Evolutionary conservation across 2,113 vertebrate species (phyloP).

Genomic region (Bubo scandiacus): DNA sequence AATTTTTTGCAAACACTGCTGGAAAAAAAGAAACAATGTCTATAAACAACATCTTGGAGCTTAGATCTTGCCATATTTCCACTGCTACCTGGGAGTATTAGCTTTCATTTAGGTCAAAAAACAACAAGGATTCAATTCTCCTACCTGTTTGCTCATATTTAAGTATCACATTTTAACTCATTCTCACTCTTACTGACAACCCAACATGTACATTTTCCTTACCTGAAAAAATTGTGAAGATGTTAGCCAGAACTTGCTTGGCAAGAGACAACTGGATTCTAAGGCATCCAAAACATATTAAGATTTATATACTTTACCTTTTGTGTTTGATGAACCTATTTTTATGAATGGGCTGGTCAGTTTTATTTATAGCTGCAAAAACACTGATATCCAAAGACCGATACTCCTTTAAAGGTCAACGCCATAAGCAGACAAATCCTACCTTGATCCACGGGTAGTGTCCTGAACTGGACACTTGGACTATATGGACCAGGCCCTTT

Average conservation of each 20-base stretch:
- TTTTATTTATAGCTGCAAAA: conserved; percentile 78
- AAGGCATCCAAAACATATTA: conserved; percentile 73
- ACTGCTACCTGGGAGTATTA: background rate
- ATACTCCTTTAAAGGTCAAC: conserved; percentile 79
- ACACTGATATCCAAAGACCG: conserved; percentile 77
- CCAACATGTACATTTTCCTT: conserved; percentile 65
- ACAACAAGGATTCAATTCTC: background rate
- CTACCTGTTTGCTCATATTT: conserved; percentile 66
- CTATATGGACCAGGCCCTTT: conserved; percentile 99
- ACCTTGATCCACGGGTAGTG: conserved; percentile 99
- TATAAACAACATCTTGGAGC: conserved; percentile 84
- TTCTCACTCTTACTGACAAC: conserved; percentile 16
- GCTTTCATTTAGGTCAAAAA: background rate
- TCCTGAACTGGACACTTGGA: conserved; percentile 99
- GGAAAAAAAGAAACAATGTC: conserved; percentile 92
- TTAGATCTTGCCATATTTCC: background rate
- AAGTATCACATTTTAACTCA: conserved; percentile 43
- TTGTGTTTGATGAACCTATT: conserved; percentile 75
- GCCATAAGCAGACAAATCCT: conserved; percentile 91
- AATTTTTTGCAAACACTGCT: conserved; percentile 99
- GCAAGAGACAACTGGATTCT: conserved; percentile 71
- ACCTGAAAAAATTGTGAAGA: conserved; percentile 73
- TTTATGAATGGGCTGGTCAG: conserved; percentile 74
- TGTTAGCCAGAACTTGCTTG: conserved; percentile 73
- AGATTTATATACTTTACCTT: conserved; percentile 82